A percentile compares a stretch with the other conserved stretches of the same genome.
phyloP scores from a whole-genome alignment of 1,140 invertebrate species.

The Sesamia nonagrioides region DNA sequence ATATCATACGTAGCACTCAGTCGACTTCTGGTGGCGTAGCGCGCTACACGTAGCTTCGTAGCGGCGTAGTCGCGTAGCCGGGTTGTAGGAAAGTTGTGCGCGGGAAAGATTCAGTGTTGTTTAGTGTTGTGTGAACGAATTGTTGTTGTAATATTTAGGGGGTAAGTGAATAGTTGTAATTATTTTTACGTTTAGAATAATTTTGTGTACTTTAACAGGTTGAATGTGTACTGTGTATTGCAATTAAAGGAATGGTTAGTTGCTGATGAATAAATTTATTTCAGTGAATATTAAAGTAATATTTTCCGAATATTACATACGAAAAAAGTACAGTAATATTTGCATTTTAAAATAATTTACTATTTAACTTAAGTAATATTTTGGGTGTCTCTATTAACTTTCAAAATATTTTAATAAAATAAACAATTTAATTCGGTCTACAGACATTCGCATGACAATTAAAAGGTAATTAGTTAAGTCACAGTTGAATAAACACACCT shows the following conservation, averaged over 20 bases:
- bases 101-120: constrained; percentile 44
- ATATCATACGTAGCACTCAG: constrained; percentile 44
- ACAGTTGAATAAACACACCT: constrained; percentile 24
- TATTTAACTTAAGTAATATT: no score
- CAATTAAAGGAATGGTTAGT: not conserved
- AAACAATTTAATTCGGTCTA: not conserved
- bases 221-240: not conserved
- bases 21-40: constrained; percentile 49
- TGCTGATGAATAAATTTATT: not conserved
- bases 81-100: constrained; percentile 36
- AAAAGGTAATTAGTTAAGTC: not conserved
- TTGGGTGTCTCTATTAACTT: no score
- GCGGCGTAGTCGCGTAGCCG: constrained; percentile 41
- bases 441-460: constrained; percentile 17
- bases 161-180: constrained; percentile 28
- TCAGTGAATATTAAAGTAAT: not conserved
- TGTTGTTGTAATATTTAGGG: constrained; percentile 15
- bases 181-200: not conserved
- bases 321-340: no score
- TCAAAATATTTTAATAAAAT: not conserved
- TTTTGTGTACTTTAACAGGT: not conserved
- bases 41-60: constrained; percentile 50
- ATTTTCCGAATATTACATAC: no score
- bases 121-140: constrained; percentile 32
- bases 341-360: no score